Conservation (phyloP, 2,113 vertebrate genomes). For the Megalops atlanticus region DNA sequence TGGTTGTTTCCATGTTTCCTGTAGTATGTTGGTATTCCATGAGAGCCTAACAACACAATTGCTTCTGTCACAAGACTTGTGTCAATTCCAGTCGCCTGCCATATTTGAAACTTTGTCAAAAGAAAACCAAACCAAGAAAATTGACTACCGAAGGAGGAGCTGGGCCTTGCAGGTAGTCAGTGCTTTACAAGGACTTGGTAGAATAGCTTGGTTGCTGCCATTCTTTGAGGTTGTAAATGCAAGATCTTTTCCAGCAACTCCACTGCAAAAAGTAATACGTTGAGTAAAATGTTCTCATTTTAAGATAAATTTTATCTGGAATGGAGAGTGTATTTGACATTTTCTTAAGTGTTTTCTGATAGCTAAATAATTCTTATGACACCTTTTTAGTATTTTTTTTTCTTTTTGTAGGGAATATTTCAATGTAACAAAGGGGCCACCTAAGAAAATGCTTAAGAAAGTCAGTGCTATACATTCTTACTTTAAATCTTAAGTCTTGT, state of each 20-base stretch:
- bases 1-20: constrained; percentile 43
- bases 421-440: background rate
- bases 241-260: constrained; percentile 42
- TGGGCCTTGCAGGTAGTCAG: constrained; percentile 30
- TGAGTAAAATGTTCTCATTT: constrained; percentile 4
- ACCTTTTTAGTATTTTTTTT: background rate
- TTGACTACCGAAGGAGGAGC: constrained; percentile 32
- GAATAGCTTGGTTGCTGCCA: constrained; percentile 35
- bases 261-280: constrained; percentile 33
- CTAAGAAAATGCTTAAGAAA: constrained; percentile 44
- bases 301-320: constrained; percentile 15
- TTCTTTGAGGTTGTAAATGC: constrained; percentile 34
- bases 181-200: constrained; percentile 37
- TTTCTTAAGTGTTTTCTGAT: constrained; percentile 47
- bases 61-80: constrained; percentile 11
- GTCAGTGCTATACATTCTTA: constrained; percentile 24
- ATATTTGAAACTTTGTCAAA: constrained; percentile 17
- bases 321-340: constrained; percentile 31
- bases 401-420: background rate
- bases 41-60: background rate
- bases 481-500: constrained; percentile 41
- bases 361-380: background rate
- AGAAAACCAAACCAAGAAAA: constrained; percentile 14
- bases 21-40: constrained; percentile 20
- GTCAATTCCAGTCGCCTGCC: constrained; percentile 3